Evolutionary conservation across 37 sponge, comb jelly and placozoan species (phyloP).

Genomic region (Oopsacas minuta): DNA sequence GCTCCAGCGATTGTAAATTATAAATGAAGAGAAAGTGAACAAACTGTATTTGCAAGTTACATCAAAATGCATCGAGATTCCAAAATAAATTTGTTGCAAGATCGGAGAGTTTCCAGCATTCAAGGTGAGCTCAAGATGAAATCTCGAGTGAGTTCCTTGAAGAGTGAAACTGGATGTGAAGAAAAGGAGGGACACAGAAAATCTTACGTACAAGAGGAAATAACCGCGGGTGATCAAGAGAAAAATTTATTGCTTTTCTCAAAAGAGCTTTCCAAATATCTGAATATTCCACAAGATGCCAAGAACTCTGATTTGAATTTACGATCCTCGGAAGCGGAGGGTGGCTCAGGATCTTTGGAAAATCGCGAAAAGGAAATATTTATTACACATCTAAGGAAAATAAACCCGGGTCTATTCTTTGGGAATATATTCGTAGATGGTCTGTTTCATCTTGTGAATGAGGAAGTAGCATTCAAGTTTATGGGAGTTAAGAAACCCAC

Average conservation of each 20-base stretch:
- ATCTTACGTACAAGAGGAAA: background rate
- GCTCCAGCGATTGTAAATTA: background rate
- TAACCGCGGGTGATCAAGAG: background rate
- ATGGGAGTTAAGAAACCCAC: background rate
- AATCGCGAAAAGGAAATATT: constrained; percentile 13
- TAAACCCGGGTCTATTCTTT: background rate
- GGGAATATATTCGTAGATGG: constrained; percentile 12
- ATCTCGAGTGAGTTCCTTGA: background rate
- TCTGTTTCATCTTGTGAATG: background rate
- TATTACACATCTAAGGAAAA: background rate
- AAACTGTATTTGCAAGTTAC: background rate
- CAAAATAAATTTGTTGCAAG: background rate
- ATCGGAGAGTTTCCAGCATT: background rate
- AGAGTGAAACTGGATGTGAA: background rate
- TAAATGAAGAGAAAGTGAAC: background rate
- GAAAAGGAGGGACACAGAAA: background rate
- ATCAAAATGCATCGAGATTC: background rate
- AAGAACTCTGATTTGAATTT: background rate
- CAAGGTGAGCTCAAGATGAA: background rate
- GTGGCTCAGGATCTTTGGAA: background rate
- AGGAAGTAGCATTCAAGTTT: background rate
- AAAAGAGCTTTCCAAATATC: constrained; percentile 2
- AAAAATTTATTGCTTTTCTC: background rate
- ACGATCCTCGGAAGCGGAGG: background rate
- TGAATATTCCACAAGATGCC: background rate